A percentile compares a stretch with the other conserved stretches of the same genome.
Conservation (phyloP, 2,888 invertebrate genomes). For the Elegia similella region DNA sequence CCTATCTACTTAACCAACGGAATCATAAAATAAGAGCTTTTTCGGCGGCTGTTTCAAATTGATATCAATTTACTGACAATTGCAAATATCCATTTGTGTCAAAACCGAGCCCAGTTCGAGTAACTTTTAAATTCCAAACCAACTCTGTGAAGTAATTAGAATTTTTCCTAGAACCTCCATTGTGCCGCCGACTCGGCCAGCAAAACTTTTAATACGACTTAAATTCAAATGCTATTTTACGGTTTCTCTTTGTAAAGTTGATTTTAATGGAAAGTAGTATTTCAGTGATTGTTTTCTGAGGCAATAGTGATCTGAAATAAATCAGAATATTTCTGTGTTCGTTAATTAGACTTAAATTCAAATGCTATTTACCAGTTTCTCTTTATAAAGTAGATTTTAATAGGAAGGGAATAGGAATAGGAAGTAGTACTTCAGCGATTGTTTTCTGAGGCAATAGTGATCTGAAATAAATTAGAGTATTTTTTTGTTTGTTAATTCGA, state of each 20-base stretch:
- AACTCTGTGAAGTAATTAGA: constrained; percentile 76
- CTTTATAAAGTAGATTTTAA: constrained; percentile 62
- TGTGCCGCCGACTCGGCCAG: constrained; percentile 71
- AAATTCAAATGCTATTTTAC: constrained; percentile 75
- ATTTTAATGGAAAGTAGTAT: constrained; percentile 43
- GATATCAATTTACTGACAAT: constrained; percentile 12
- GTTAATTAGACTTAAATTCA: constrained; percentile 78
- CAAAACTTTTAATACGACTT: constrained; percentile 78
- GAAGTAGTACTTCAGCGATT: constrained; percentile 1
- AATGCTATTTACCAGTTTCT: constrained; percentile 73
- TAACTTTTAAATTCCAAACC: constrained; percentile 68
- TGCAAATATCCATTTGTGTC: constrained; percentile 44
- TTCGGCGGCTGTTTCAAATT: not conserved
- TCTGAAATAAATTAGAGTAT: no score
- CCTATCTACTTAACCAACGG: no score
- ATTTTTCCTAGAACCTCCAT: constrained; percentile 74
- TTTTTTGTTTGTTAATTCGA: no score
- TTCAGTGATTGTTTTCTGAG: constrained; percentile 3
- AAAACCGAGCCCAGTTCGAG: constrained; percentile 45
- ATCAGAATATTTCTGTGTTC: no score
- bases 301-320: not conserved
- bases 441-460: constrained; percentile 1
- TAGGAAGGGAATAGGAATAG: no score
- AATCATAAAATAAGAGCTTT: no score
- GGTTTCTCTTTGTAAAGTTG: constrained; percentile 62